phyloP scores from a whole-genome alignment of 2,113 vertebrate genomes.

The Rhynchomys soricoides region DNA sequence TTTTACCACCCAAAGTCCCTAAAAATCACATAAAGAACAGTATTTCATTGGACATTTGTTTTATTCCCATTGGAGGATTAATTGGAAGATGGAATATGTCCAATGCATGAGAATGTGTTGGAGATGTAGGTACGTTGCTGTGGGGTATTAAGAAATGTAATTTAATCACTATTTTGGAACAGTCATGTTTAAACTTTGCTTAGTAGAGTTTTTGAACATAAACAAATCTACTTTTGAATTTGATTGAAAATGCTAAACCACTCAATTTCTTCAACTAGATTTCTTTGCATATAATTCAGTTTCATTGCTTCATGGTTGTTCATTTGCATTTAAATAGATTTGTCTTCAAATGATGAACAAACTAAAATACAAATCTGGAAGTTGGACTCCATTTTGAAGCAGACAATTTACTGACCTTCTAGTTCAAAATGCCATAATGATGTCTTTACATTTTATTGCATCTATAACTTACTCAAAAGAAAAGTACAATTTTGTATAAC shows the following conservation, averaged over 20 bases:
- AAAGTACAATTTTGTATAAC: conserved; percentile 65
- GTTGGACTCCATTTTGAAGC: conserved; percentile 1
- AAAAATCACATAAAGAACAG: neutral
- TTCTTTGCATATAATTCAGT: conserved; percentile 70
- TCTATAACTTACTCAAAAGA: conserved; percentile 62
- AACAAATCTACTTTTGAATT: conserved; percentile 30
- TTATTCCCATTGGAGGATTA: neutral
- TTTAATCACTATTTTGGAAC: conserved; percentile 58
- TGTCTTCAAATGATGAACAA: conserved; percentile 62
- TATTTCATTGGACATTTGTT: neutral
- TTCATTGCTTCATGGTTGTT: conserved; percentile 56
- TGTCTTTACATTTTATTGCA: conserved; percentile 59
- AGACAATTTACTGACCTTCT: conserved; percentile 63
- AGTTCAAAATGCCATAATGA: conserved; percentile 50
- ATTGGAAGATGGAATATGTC: neutral
- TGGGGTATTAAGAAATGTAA: conserved; percentile 13
- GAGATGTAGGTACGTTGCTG: neutral
- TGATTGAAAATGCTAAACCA: conserved; percentile 69
- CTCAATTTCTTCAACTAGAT: conserved; percentile 65
- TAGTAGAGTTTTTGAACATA: conserved; percentile 43
- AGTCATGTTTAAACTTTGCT: conserved; percentile 48
- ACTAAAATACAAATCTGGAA: conserved; percentile 53
- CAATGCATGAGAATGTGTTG: neutral
- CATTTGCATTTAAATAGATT: conserved; percentile 81
- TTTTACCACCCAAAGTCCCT: neutral